Base-by-base conservation (phyloP, 2,797 vertebrate genomes). In the Coccyzus lansbergi region DNA sequence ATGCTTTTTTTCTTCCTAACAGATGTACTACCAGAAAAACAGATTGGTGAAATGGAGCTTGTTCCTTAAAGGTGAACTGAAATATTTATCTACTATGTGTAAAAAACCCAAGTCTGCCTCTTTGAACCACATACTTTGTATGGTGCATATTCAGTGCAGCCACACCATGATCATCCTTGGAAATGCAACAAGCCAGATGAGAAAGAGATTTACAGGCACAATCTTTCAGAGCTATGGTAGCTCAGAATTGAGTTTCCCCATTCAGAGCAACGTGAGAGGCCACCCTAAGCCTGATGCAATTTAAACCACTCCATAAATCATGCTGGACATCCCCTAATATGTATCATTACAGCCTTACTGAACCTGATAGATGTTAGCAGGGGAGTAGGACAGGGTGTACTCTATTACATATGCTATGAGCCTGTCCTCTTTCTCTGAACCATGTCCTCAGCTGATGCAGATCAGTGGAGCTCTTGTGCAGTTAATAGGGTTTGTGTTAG, bases 261-360 rank as follows among this genome's bases (percentile, higher is more conserved):
- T 15, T 76, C 86, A 64, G 70, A 40, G 68, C 67, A 89, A 65
- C 38, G 34, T 19, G 59, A 93, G 88, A 95, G 86, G 94, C 85
- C 77, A 86, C 64, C 60, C 49, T 65, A 92, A 82, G 74, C 58
- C 81, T 92, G 76, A 65, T 79, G 94, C 85, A 95, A 93, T 95
- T 95, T 94, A 95, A 96, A 85, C 76, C 46, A 58, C 82, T 72
- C 79, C 84, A 90, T 95, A 92, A 90, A 94, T 96, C 94, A 94
- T 60, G 74, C 71, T 85, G 87, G 94, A 94, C 88, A 95, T 70
- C 65, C 72, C 89, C 56, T 77, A 52, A 55, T 89, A 72, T 10
- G 53, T 56, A 71, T 70, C 90, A 63, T 75, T 79, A 56, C 18
- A 84, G 68, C 68, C 59, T 59, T 78, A 44, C 67, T 69, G 55